phyloP scores from a whole-genome alignment of 2,888 invertebrate species.

The Trachelus stipa region DNA sequence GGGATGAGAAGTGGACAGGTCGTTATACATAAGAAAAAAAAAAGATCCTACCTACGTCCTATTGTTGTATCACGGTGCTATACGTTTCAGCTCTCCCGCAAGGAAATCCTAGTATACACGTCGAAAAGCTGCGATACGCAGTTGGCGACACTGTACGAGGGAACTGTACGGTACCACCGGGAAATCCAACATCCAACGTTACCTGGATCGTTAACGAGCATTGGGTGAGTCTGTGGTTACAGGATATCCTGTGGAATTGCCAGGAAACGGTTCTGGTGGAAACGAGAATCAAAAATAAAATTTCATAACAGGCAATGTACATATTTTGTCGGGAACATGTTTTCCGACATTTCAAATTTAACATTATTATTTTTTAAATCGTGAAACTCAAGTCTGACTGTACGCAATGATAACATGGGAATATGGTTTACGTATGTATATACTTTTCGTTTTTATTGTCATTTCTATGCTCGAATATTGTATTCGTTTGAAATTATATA shows the following conservation, averaged over 20 bases:
- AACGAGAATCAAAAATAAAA: neutral
- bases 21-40: constrained; percentile 21
- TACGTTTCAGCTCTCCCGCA: constrained; percentile 74
- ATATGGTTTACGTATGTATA: too few species aligned
- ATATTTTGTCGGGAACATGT: too few species aligned
- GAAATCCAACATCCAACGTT: constrained; percentile 77
- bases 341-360: too few species aligned
- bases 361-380: too few species aligned
- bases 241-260: neutral
- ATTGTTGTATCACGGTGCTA: constrained; percentile 8
- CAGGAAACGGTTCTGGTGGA: neutral
- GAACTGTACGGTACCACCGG: constrained; percentile 77
- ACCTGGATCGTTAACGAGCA: constrained; percentile 77
- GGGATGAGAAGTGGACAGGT: constrained; percentile 16
- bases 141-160: constrained; percentile 77
- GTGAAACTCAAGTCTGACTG: too few species aligned
- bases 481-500: too few species aligned
- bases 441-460: too few species aligned
- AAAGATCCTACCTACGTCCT: constrained; percentile 2
- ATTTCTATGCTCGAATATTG: too few species aligned
- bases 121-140: constrained; percentile 78
- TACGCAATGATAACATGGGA: too few species aligned
- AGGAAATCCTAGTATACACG: constrained; percentile 74
- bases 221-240: constrained; percentile 46
- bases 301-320: neutral